Evolutionary conservation across 2,113 vertebrate genomes (phyloP).

Genomic region (Psettodes erumei): DNA sequence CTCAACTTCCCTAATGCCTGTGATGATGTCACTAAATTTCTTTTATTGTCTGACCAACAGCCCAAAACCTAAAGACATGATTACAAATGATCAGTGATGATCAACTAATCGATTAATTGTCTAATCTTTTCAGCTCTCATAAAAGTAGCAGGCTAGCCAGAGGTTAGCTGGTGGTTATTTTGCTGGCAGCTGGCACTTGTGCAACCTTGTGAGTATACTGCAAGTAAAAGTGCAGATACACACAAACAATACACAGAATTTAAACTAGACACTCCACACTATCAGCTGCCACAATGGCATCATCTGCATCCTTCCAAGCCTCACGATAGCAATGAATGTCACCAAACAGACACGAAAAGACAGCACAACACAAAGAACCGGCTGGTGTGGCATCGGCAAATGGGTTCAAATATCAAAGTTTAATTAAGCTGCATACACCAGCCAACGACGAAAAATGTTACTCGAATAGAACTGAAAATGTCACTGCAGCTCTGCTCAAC

Average conservation of each 20-base stretch:
- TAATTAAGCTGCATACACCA: slow-evolving; percentile 16
- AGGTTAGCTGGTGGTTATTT: neutral
- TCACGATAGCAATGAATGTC: neutral
- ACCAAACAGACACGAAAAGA: no score
- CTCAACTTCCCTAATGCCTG: neutral
- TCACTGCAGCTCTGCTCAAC: slow-evolving; percentile 9
- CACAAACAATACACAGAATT: neutral
- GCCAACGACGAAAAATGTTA: slow-evolving; percentile 12
- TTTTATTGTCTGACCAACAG: neutral
- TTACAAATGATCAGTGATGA: neutral
- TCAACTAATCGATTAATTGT: neutral
- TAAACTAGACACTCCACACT: neutral
- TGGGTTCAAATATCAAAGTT: neutral
- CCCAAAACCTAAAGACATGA: neutral
- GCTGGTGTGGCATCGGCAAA: neutral
- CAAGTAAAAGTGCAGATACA: neutral
- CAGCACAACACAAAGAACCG: no score
- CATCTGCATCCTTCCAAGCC: neutral
- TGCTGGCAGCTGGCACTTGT: neutral
- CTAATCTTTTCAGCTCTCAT: neutral
- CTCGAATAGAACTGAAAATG: slow-evolving; percentile 35
- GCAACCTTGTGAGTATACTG: fast-evolving
- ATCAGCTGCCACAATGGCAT: neutral
- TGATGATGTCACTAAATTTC: neutral
- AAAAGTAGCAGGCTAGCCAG: neutral